Evolutionary conservation across 2,113 vertebrate species (phyloP), one percentile per base, ranked within the genome.

Genomic region (Grammomys surdaster): DNA sequence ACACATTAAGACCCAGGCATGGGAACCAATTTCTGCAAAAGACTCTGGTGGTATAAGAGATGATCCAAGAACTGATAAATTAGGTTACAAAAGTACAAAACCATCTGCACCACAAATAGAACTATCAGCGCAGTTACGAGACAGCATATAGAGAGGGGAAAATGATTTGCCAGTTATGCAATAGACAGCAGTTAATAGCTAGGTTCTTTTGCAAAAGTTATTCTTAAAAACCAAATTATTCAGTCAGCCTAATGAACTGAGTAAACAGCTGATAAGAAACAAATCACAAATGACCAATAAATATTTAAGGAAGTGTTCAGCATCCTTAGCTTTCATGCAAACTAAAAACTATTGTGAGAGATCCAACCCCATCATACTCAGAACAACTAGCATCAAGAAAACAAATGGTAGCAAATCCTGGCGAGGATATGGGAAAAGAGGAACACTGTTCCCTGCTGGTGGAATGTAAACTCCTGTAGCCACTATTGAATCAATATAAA

Each of bases 281-380:
- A 72, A n/a, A 70, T 28, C 14, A 56, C 20, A 54, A 72, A 40
- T 88, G 48, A 9, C 69, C 67, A 72, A n/a, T n/a, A 72, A 40
- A 56, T 56, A 88, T 72, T 56, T 72, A 36, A 72, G 26, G 26
- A 88, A 28, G 22, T 28, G 12, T 72, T 72, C 22, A 88, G 56
- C 24, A 7, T 56, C 22, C 69, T 56, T 73, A 16, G 7, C 6
- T 9, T 11, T 40, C 36, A 31, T 40, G 6, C 36, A 72, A 40
- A 54, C 36, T 72, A 19, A 40, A 26, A 54, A 88, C 22, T 56
- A 28, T 28, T 28, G 26, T 72, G 36, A 88, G 36, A 88, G 67
- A n/a, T 72, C 24, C 13, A 0, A 5, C 6, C 36, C n/a, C 36
- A 10, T 5, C 9, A 0, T 1, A 19, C 22, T 72, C 10, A 56